Conservation (phyloP, 2,888 invertebrate species). For the Mythimna impura region DNA sequence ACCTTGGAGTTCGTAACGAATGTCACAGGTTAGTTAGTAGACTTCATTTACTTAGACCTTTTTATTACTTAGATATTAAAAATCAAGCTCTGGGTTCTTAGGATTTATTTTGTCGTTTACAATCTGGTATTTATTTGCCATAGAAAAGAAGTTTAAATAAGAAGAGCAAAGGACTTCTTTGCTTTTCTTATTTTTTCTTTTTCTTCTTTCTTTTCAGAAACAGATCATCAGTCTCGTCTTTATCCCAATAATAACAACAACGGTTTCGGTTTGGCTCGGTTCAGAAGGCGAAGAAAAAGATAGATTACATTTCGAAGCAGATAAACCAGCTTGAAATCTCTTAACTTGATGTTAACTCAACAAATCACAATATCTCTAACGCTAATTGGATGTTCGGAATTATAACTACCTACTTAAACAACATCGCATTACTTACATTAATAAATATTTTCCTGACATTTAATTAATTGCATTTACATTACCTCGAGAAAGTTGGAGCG, state of each 20-base stretch:
- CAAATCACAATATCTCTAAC: constrained; percentile 20
- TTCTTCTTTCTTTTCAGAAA: no score
- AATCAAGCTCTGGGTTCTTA: no score
- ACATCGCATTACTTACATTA: constrained; percentile 29
- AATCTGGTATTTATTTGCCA: no score
- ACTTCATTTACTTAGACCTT: no score
- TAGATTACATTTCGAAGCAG: not conserved
- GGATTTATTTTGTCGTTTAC: not conserved
- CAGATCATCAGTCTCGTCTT: no score
- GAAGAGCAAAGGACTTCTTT: no score
- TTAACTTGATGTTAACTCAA: not conserved
- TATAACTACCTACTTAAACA: constrained; percentile 11
- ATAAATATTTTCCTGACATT: constrained; percentile 42
- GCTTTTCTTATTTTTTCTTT: no score
- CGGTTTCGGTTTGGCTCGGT: not conserved
- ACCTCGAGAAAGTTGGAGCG: constrained; percentile 64
- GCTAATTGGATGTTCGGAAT: constrained; percentile 40
- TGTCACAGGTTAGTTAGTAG: no score
- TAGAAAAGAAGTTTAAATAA: no score
- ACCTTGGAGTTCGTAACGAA: no score
- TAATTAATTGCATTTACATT: constrained; percentile 52
- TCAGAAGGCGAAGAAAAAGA: not conserved
- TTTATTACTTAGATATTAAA: no score
- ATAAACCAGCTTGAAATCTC: constrained; percentile 13
- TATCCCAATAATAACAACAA: no score